Base-by-base conservation (phyloP, 2,797 vertebrate genomes). In the Arrhamphus sclerolepis region DNA sequence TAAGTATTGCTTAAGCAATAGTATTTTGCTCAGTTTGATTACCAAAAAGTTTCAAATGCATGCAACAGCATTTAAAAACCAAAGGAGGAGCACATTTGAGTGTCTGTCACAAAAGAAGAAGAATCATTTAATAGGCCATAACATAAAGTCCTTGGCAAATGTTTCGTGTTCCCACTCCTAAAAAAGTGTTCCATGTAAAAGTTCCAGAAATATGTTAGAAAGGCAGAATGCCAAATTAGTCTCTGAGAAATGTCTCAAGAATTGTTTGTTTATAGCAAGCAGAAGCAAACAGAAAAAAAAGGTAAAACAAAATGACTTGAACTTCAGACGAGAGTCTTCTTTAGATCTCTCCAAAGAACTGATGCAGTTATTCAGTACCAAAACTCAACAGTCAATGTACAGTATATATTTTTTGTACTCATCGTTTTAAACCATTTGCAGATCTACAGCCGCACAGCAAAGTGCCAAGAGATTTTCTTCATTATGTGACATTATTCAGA, bases 1-100 rank as follows among this genome's bases (percentile, higher is more conserved):
- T n/a, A 84, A 78, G 70, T 89, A 90, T 90, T 90, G 89, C 88
- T 87, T 82, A 83, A 84, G 81, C 78, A 72, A 84, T 66, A 65
- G 62, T 78, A 79, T 77, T 83, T 77, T 82, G 70, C 70, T 77
- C 62, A 61, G 38, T 83, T 84, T 60, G 71, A 82, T 78, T 75
- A 78, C 70, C 56, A 71, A 72, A 81, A 81, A 41, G 28, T 56
- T 79, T 81, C 29, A 71, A 83, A 82, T 72, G 40, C 88, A 89
- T 89, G 84, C 86, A 74, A 72, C 68, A 66, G 62, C 70, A 83
- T 84, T 73, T 29, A 54, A 59, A 62, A 55, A 71, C 31, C n/a
- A 58, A 82, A 74, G 24, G 28, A 75, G 43, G 53, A 82, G 66
- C 60, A 78, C 71, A 71, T 81, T 50, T 28, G 28, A 77, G 75